These are phyloP conservation scores for Caenorhabditis latens DNA, from an alignment of 1,140 invertebrate species.

Conservation along the genomic window DNA sequence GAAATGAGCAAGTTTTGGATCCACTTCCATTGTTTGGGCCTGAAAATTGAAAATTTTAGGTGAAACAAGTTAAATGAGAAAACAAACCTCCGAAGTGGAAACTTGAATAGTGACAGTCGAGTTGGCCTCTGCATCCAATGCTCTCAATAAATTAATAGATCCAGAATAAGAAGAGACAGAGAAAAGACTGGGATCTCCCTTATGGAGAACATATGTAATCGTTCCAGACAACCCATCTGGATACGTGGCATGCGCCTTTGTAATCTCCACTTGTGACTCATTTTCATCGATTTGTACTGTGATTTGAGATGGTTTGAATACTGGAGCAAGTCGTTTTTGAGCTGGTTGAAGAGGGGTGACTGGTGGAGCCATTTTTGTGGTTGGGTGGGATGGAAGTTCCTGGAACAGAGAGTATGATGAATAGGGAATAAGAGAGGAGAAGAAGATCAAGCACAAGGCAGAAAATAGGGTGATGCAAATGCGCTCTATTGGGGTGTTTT, in stretches of 20 bases:
- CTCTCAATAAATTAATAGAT: conserved; percentile 68
- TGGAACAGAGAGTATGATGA: not conserved
- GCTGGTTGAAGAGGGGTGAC: conserved; percentile 7
- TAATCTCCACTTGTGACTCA: conserved; percentile 72
- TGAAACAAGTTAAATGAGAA: too few species aligned
- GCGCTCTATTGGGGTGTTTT: not conserved
- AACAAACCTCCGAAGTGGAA: conserved; percentile 69
- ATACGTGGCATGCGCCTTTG: conserved; percentile 71
- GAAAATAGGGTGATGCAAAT: too few species aligned
- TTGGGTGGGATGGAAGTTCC: conserved; percentile 25
- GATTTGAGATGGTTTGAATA: conserved; percentile 70
- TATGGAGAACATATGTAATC: conserved; percentile 71
- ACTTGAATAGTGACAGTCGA: conserved; percentile 65
- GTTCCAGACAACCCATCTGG: conserved; percentile 71
- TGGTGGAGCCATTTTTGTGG: conserved; percentile 39
- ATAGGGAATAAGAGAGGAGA: not conserved
- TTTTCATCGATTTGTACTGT: conserved; percentile 74
- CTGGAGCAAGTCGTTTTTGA: conserved; percentile 69
- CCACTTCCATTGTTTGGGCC: conserved; percentile 59
- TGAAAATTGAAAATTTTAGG: too few species aligned
- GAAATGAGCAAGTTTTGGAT: conserved; percentile 69
- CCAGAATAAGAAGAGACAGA: conserved; percentile 70
- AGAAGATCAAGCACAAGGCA: too few species aligned
- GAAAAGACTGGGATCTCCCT: conserved; percentile 71
- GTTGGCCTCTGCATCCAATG: conserved; percentile 74